Base-by-base conservation (phyloP, 53 echinoderm and acorn worm species). In the Temnopleurus reevesii region DNA sequence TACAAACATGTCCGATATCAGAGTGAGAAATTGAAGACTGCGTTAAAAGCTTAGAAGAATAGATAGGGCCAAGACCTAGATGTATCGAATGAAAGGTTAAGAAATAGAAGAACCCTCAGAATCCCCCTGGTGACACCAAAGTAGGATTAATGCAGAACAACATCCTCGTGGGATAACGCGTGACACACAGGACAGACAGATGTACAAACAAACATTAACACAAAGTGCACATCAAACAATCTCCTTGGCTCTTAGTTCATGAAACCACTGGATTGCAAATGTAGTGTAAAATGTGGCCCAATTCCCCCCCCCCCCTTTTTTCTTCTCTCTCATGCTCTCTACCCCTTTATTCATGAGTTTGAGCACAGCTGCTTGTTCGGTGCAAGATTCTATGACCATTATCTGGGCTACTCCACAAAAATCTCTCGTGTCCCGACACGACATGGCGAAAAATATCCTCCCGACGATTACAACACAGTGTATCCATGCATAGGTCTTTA, bases 341-440 rank as follows among this genome's bases (percentile, higher is more conserved):
- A 41, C 21, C 26, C 26, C 26, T 12, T 29, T 79, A 49, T 49
- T n/a, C 49, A 49, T 0, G 79, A 28, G 79, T 17, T 46, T 79
- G 4, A 79, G 34, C 18, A 28, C 79, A 79, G 79, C 51, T 79
- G 79, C 79, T 47, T 79, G 79, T 79, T 5, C 49, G 36, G 79
- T 47, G 51, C 49, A 29, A 41, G 63, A 63, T 29, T 63, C 63
- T 33, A 41, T 71, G 71, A 71, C 31, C 71, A 79, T 46, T 79
- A 49, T 49, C 46, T 79, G 12, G 47, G 25, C 49, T 35, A 51
- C 79, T 49, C 79, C 3, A 49, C 28, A 23, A 46, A 79, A 46
- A 51, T 79, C 49, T 79, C 79, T 79, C 51, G 43, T 46, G 79
- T 79, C 79, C 79, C 79, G 46, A 79, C 49, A 79, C 51, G 79